These are phyloP conservation scores for Crotalus tigris DNA, from an alignment of 2,113 vertebrate genomes.

Conservation along the genomic window DNA sequence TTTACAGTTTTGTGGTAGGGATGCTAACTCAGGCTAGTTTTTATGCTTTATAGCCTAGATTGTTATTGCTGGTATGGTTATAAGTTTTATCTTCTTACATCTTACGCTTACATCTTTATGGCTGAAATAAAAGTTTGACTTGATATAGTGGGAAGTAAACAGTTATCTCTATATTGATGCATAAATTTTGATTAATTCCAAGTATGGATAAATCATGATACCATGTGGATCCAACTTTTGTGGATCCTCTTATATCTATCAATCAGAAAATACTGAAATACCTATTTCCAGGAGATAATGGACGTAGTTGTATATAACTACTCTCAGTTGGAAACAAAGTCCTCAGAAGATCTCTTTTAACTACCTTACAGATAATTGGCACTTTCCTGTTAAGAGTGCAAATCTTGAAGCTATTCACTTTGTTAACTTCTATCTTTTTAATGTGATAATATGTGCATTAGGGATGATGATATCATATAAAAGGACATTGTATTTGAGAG, in stretches of 20 bases:
- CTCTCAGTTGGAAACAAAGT: not conserved
- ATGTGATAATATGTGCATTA: not conserved
- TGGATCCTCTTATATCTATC: conserved; percentile 8
- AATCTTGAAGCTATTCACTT: conserved; percentile 1
- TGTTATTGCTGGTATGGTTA: not conserved
- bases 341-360: conserved; percentile 7
- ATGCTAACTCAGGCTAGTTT: not conserved
- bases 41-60: not conserved
- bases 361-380: conserved; percentile 2
- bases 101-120: not conserved
- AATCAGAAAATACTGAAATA: not conserved
- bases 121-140: not conserved
- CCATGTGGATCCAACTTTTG: not conserved
- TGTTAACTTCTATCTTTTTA: conserved; percentile 30
- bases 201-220: not conserved
- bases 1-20: not conserved
- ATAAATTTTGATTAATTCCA: not conserved
- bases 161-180: not conserved
- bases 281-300: not conserved
- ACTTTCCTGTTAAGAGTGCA: conserved; percentile 5
- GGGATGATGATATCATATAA: conserved; percentile 7
- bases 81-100: not conserved
- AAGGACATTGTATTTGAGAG: not conserved
- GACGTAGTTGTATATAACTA: not conserved
- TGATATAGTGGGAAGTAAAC: not conserved